A percentile compares a stretch with the other conserved stretches of the same genome.
phyloP scores from a whole-genome alignment of 2,888 invertebrate species.

The Panopea generosa region DNA sequence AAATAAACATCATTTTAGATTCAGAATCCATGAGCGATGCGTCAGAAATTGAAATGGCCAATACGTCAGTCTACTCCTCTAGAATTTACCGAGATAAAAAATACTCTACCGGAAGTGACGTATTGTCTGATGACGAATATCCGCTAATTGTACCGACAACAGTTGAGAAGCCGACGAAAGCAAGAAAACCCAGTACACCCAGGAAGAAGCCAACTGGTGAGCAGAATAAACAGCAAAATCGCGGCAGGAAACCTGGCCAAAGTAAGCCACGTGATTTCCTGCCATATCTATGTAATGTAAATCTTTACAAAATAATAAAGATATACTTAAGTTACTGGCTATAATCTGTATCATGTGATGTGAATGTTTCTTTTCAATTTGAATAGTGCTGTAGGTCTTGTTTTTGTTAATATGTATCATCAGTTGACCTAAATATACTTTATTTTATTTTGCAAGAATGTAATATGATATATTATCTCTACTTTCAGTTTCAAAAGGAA shows the following conservation, averaged over 20 bases:
- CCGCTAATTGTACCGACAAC: neutral
- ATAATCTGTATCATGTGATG: too few relatives aligned
- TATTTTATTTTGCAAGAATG: too few relatives aligned
- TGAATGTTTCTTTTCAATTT: too few relatives aligned
- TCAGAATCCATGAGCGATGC: conserved; percentile 13
- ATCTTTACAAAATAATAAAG: too few relatives aligned
- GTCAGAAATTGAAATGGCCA: neutral
- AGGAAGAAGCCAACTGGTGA: conserved; percentile 39
- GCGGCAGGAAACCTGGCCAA: conserved; percentile 68
- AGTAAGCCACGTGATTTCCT: conserved; percentile 39
- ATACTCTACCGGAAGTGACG: conserved; percentile 40
- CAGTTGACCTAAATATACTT: too few relatives aligned
- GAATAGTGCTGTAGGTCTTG: too few relatives aligned
- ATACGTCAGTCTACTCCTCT: neutral
- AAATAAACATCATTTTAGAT: too few relatives aligned
- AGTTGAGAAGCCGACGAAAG: neutral
- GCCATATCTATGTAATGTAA: too few relatives aligned
- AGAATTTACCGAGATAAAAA: neutral
- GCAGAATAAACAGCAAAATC: conserved; percentile 50
- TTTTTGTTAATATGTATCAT: too few relatives aligned
- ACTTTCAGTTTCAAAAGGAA: conserved; percentile 66
- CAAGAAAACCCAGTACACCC: conserved; percentile 9
- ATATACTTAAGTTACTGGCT: too few relatives aligned
- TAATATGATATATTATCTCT: too few relatives aligned
- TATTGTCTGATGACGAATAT: conserved; percentile 49